A percentile compares a stretch with the other conserved stretches of the same genome.
Evolutionary conservation across 2,113 vertebrate species (phyloP).

Genomic region (Garra rufa): DNA sequence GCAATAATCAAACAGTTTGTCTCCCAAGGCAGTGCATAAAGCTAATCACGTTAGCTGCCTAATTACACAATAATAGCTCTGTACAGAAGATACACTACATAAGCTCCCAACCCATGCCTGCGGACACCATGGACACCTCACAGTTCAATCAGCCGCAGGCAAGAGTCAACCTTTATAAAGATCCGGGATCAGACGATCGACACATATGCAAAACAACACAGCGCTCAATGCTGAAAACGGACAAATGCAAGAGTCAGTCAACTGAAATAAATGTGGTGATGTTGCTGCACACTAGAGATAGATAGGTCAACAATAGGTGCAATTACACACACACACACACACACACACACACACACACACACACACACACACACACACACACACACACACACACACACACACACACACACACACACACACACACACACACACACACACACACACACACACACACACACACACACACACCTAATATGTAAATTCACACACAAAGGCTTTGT

Average conservation of each 20-base stretch:
- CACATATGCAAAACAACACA: not conserved
- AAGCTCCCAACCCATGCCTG: not conserved
- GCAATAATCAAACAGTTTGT: not conserved
- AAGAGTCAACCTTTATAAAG: not conserved
- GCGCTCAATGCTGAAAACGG: not conserved
- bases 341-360: not conserved
- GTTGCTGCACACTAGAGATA: not conserved
- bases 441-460: not conserved
- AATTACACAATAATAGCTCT: constrained; percentile 53
- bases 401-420: not conserved
- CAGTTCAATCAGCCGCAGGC: not conserved
- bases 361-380: not conserved
- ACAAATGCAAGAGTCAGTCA: too few relatives aligned
- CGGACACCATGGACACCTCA: not conserved
- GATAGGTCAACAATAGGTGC: not conserved
- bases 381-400: not conserved
- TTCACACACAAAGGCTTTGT: not conserved
- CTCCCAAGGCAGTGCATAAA: constrained; percentile 6
- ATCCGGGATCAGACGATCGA: not conserved
- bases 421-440: not conserved
- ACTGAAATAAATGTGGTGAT: too few relatives aligned
- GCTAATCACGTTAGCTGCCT: constrained; percentile 57
- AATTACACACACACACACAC: not conserved
- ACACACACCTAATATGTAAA: too few relatives aligned
- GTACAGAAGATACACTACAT: constrained; percentile 14